Evolutionary conservation across 2,888 invertebrate species (phyloP), one percentile per base, ranked within the genome.

Genomic region (Subacronicta megacephala): DNA sequence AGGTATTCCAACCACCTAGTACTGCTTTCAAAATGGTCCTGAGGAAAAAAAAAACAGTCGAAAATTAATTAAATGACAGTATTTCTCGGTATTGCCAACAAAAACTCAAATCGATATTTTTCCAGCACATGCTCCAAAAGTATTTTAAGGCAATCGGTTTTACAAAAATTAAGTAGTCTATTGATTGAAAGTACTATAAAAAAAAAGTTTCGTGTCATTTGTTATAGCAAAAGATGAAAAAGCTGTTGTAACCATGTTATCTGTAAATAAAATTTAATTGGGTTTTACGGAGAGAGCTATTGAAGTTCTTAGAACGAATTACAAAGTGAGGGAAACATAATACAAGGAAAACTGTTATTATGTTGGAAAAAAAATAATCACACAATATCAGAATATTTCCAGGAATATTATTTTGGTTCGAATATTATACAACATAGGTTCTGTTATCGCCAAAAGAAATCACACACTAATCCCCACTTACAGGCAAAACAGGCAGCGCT

Each of bases 401-500:
- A 13, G 17, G 15, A n/a, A 7, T n/a, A n/a, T 38, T 55, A 50
- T 60, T 53, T 50, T 12, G 16, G n/a, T n/a, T n/a, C n/a, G n/a
- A 37, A 7, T 37, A 61, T 10, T 35, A 23, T 26, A 38, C 37
- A 52, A 52, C 6, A 59, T 59, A 57, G 40, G 37, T 42, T 12
- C 16, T 54, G 35, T 42, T 65, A 68, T 68, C 45, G 36, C 10
- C n/a, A 50, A 66, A 65, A 62, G 49, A 53, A 56, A 72, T 44
- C 49, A 43, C 41, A 42, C 23, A 35, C 15, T 67, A 69, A 70
- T 73, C 59, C 57, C 36, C 68, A 73, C 58, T 68, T 63, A 69
- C 46, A 63, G 60, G 72, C 65, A 69, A 75, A 81, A 79, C 77
- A 77, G 75, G 78, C 80, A 68, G 59, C 67, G 61, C 70, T 86